These are phyloP conservation scores for Misgurnus anguillicaudatus DNA, from an alignment of 2,113 vertebrate genomes.

Conservation along the genomic window DNA sequence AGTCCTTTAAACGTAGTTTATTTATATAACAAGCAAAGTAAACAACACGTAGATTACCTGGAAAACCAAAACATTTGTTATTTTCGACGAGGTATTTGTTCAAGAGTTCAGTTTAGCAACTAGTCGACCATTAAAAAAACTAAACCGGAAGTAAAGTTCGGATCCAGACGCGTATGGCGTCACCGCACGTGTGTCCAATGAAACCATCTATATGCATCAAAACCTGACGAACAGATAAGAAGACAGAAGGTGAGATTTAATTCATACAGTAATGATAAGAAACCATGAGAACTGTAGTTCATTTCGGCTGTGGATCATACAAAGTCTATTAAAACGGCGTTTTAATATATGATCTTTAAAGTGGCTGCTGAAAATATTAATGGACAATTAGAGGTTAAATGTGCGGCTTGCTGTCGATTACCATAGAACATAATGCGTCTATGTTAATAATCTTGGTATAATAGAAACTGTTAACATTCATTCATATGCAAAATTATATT, in stretches of 20 bases:
- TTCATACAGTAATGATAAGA: not conserved
- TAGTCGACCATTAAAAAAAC: no score
- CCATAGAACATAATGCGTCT: not conserved
- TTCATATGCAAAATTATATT: not conserved
- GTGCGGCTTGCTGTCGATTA: not conserved
- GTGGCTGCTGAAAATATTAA: not conserved
- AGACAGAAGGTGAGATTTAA: not conserved
- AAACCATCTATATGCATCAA: slow-evolving; percentile 17
- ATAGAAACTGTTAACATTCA: not conserved
- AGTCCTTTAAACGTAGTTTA: no score
- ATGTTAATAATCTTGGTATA: not conserved
- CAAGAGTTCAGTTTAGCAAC: no score
- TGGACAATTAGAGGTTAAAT: not conserved
- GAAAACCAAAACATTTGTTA: no score
- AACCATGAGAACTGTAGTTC: slow-evolving; percentile 10
- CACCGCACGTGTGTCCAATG: no score
- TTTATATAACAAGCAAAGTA: no score
- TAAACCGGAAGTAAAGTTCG: no score
- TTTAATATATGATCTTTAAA: no score
- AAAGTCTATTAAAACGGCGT: not conserved
- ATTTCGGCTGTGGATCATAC: not conserved
- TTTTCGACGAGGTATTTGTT: no score
- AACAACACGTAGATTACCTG: no score
- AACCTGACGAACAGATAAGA: not conserved
- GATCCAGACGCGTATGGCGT: no score